Conservation (phyloP, 1,140 invertebrate genomes). For the Parasteatoda tepidariorum region DNA sequence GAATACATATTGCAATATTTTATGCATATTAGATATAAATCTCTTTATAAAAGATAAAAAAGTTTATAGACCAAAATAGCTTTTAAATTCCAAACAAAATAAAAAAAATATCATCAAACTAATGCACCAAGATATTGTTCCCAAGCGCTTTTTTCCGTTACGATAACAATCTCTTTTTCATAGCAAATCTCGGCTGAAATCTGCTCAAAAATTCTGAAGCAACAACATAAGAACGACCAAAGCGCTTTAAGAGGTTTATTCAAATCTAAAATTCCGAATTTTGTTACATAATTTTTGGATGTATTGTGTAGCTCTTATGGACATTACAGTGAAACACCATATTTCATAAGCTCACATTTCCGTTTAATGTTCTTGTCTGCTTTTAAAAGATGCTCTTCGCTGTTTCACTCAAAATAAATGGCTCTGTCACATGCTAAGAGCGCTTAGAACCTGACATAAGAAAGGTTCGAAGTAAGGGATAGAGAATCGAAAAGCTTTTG, state of each 20-base stretch:
- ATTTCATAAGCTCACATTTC: conserved; percentile 11
- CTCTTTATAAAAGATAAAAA: no score
- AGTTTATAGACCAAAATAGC: no score
- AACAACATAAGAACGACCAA: neutral
- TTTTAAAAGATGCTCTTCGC: conserved; percentile 5
- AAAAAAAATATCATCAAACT: no score
- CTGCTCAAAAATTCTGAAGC: no score
- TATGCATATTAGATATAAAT: no score
- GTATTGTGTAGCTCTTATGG: neutral
- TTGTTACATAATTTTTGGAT: neutral
- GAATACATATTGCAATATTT: no score
- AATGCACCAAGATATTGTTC: no score
- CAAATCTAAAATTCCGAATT: neutral
- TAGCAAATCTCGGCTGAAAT: no score
- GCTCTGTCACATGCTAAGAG: neutral
- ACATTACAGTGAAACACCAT: neutral
- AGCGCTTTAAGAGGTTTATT: neutral
- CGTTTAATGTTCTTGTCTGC: conserved; percentile 9
- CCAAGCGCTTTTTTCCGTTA: no score
- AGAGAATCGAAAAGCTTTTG: conserved; percentile 1
- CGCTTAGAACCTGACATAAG: neutral
- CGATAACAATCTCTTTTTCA: no score
- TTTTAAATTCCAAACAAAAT: no score
- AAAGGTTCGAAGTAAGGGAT: neutral
- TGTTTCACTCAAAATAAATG: conserved; percentile 15